Conservation (phyloP, 2,888 invertebrate genomes). For the Drosophila formosana region DNA sequence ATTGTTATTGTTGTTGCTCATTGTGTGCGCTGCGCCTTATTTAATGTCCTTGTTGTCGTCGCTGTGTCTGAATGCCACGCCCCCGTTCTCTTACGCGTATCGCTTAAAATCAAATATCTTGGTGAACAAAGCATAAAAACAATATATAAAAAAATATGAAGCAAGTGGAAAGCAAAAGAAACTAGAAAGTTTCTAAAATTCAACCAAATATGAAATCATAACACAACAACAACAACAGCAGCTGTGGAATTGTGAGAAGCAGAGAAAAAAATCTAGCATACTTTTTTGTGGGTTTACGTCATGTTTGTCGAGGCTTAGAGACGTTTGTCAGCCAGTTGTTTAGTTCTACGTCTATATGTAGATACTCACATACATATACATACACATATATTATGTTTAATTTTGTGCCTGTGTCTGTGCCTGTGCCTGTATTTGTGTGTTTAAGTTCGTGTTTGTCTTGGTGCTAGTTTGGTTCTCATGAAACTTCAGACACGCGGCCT, state of each 20-base stretch:
- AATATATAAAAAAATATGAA: constrained; percentile 9
- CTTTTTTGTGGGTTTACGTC: constrained; percentile 77
- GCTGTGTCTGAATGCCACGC: constrained; percentile 69
- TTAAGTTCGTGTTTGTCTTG: constrained; percentile 33
- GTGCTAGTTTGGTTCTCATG: constrained; percentile 19
- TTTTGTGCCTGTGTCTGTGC: constrained; percentile 38
- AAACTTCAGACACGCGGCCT: constrained; percentile 15
- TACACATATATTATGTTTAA: constrained; percentile 36
- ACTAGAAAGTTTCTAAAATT: constrained; percentile 28
- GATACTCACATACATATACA: constrained; percentile 14
- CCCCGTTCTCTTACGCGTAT: constrained; percentile 32
- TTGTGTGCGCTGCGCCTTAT: constrained; percentile 57
- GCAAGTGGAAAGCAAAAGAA: constrained; percentile 12
- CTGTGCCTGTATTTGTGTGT: constrained; percentile 22
- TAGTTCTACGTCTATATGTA: constrained; percentile 18
- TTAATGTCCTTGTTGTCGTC: constrained; percentile 81
- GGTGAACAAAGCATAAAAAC: constrained; percentile 23
- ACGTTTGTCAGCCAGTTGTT: constrained; percentile 33
- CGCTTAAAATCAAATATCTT: constrained; percentile 45
- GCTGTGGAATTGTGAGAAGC: constrained; percentile 19
- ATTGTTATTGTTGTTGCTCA: constrained; percentile 46
- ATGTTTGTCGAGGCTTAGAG: constrained; percentile 66
- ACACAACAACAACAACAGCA: constrained; percentile 9
- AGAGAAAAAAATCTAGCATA: constrained; percentile 61
- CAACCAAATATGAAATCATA: constrained; percentile 17